Evolutionary conservation across 2,797 vertebrate genomes (phyloP).

Genomic region (Acipenser transmontanus): DNA sequence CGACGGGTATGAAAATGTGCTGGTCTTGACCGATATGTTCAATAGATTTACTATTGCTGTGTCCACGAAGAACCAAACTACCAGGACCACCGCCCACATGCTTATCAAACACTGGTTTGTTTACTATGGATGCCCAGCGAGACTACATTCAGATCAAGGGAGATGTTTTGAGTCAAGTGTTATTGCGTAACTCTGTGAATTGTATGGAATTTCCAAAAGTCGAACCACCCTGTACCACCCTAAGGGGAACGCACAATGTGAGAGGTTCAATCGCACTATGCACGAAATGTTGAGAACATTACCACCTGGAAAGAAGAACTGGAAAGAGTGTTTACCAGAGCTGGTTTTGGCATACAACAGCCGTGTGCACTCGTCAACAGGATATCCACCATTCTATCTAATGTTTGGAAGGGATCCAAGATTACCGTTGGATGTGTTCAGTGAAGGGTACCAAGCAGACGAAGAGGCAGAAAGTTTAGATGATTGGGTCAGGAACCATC

Average conservation of each 20-base stretch:
- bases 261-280: neutral
- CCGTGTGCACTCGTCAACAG: neutral
- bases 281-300: neutral
- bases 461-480: neutral
- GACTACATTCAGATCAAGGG: constrained; percentile 1
- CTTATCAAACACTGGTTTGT: neutral
- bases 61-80: too few relatives aligned
- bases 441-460: neutral
- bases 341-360: neutral
- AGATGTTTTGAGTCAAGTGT: neutral
- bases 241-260: neutral
- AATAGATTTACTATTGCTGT: too few relatives aligned
- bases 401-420: neutral
- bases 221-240: too few relatives aligned
- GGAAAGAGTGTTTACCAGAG: constrained; percentile 1
- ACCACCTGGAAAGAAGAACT: neutral
- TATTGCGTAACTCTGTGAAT: too few relatives aligned
- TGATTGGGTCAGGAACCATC: neutral
- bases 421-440: neutral
- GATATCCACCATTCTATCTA: neutral
- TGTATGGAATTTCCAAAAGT: too few relatives aligned
- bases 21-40: too few relatives aligned
- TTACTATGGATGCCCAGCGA: neutral
- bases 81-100: too few relatives aligned
- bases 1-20: too few relatives aligned